phyloP scores from a whole-genome alignment of 2,888 invertebrate genomes.

The Dicroscelio sp. region DNA sequence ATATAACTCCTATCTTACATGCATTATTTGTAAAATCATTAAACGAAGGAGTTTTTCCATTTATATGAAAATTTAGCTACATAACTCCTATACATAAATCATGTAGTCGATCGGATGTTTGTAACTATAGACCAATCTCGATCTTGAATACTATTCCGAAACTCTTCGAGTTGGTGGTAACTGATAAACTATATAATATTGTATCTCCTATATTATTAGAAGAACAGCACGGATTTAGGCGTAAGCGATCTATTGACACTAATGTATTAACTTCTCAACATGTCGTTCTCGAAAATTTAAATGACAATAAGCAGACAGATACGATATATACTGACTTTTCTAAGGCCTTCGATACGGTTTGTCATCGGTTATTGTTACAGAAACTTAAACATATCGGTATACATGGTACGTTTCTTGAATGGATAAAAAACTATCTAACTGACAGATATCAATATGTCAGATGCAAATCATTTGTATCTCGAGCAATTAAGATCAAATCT shows the following conservation, averaged over 20 bases:
- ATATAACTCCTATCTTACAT: not conserved
- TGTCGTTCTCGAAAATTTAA: not conserved
- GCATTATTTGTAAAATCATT: not conserved
- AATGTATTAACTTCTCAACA: not conserved
- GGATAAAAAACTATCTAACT: not conserved
- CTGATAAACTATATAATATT: not conserved
- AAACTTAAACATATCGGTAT: not conserved
- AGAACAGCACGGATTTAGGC: not conserved
- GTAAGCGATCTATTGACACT: not conserved
- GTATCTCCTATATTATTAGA: not conserved
- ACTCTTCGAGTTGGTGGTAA: not conserved
- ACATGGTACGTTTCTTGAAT: not conserved
- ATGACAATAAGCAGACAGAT: not conserved
- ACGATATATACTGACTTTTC: constrained; percentile 23
- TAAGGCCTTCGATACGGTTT: constrained; percentile 40
- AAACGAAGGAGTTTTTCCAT: not conserved
- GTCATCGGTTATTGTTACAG: not conserved
- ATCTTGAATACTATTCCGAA: constrained; percentile 8
- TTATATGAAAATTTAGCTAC: not conserved
- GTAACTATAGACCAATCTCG: constrained; percentile 29
- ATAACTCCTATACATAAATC: constrained; percentile 31
- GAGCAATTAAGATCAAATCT: not conserved
- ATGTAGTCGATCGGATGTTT: not conserved
- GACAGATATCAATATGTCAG: not conserved
- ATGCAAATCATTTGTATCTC: constrained; percentile 7